These are phyloP conservation scores for Mixornis gularis DNA, from an alignment of 2,113 vertebrate genomes.

Conservation along the genomic window DNA sequence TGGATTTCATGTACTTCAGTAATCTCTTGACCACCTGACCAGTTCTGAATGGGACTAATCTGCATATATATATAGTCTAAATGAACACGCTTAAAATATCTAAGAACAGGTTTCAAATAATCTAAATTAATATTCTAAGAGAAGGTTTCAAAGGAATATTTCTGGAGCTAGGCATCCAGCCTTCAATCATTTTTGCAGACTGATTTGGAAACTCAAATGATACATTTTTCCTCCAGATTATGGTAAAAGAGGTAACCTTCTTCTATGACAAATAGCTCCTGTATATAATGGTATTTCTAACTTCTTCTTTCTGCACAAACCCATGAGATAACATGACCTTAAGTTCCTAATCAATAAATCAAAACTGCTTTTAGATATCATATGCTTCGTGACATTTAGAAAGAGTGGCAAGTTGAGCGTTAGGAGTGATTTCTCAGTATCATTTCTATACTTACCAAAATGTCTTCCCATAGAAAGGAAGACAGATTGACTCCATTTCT, in stretches of 20 bases:
- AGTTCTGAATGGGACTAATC: background rate
- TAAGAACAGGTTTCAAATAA: background rate
- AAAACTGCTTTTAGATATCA: background rate
- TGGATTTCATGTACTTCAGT: background rate
- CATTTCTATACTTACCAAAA: background rate
- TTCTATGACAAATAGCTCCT: background rate
- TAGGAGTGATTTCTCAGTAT: background rate
- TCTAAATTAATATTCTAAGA: background rate
- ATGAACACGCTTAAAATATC: background rate
- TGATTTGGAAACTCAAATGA: background rate
- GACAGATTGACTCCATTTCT: background rate
- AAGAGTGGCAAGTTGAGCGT: background rate
- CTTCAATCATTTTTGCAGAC: background rate
- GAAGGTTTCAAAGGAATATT: background rate
- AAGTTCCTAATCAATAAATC: slow-evolving; percentile 40
- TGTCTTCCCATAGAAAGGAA: background rate
- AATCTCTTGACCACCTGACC: background rate
- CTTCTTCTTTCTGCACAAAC: background rate
- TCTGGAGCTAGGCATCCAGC: background rate
- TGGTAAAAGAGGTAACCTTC: background rate
- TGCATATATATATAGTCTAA: background rate
- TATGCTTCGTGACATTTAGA: background rate
- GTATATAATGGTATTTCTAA: background rate
- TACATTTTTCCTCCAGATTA: background rate
- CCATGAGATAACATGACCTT: slow-evolving; percentile 4